Conservation (phyloP, 2,888 invertebrate genomes). For the Macrophya alboannulata region DNA sequence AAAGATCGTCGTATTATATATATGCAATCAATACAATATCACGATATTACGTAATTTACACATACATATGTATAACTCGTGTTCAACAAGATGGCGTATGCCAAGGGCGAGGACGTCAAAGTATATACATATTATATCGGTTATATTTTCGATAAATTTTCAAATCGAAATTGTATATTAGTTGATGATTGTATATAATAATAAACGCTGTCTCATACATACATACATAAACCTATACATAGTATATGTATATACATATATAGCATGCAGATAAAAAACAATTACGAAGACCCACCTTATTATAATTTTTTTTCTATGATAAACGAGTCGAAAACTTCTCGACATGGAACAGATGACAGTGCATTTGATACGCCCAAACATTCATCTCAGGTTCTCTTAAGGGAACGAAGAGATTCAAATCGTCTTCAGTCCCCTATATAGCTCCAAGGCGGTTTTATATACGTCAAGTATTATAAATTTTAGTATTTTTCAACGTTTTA, state of each 20-base stretch:
- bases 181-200: background rate
- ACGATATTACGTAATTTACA: background rate
- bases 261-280: slow-evolving; percentile 25
- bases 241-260: background rate
- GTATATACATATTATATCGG: background rate
- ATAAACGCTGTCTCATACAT: background rate
- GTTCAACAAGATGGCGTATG: background rate
- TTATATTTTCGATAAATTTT: background rate
- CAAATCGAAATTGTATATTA: background rate
- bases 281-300: slow-evolving; percentile 32
- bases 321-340: slow-evolving; percentile 36
- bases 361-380: slow-evolving; percentile 52
- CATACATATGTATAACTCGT: background rate
- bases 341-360: slow-evolving; percentile 53
- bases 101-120: background rate
- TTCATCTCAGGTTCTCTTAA: slow-evolving; percentile 3
- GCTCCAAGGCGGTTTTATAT: background rate
- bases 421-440: background rate
- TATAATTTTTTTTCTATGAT: slow-evolving; percentile 43
- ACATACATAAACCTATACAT: background rate
- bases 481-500: background rate
- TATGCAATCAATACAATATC: slow-evolving; percentile 1
- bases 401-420: slow-evolving; percentile 17
- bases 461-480: slow-evolving; percentile 10
- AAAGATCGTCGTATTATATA: slow-evolving; percentile 25